phyloP scores from a whole-genome alignment of 2,888 invertebrate genomes.

The Sphinx pinastri region DNA sequence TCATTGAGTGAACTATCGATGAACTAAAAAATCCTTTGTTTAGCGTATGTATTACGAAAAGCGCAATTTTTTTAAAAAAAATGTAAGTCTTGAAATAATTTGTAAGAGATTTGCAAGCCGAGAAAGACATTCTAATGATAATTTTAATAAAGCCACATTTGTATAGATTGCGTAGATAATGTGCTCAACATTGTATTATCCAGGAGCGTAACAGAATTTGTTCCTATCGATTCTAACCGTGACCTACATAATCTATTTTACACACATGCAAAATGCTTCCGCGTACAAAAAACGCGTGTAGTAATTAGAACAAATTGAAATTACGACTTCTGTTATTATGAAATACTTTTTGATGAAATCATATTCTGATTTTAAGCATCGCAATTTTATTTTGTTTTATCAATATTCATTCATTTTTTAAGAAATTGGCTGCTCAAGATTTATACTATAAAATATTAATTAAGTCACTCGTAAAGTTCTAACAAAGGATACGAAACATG shows the following conservation, averaged over 20 bases:
- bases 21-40: background rate
- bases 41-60: too few species aligned
- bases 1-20: background rate
- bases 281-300: slow-evolving; percentile 4
- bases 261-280: slow-evolving; percentile 20
- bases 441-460: too few species aligned
- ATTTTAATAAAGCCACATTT: background rate
- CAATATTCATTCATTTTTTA: background rate
- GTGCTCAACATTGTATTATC: slow-evolving; percentile 11
- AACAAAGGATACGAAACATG: too few species aligned
- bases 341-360: background rate
- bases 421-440: too few species aligned
- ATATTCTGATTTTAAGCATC: background rate
- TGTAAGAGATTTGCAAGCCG: too few species aligned
- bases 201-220: slow-evolving; percentile 32
- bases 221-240: slow-evolving; percentile 57
- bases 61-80: too few species aligned
- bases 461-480: too few species aligned
- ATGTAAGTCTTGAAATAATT: too few species aligned
- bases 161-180: background rate
- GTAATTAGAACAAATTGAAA: slow-evolving; percentile 11
- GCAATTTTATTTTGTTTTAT: background rate
- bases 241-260: slow-evolving; percentile 52
- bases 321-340: background rate
- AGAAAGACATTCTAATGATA: background rate